phyloP scores from a whole-genome alignment of 2,888 invertebrate species.

The Callyntrura sp. region DNA sequence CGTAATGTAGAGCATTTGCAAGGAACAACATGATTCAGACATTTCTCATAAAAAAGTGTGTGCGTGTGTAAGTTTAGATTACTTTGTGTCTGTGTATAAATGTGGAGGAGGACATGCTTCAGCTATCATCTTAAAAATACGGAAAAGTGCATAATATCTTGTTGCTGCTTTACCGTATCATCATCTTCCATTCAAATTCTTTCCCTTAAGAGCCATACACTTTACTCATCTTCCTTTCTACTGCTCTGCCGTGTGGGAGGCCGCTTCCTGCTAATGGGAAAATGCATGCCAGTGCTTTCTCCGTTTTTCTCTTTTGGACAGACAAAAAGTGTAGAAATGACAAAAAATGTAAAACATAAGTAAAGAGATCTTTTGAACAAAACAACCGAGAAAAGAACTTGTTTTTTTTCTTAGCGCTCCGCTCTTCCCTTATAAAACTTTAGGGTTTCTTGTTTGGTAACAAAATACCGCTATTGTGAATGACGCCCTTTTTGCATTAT shows the following conservation, averaged over 20 bases:
- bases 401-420: neutral
- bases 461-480: slow-evolving; percentile 21
- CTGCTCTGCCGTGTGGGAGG: neutral
- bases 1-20: slow-evolving; percentile 7
- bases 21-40: slow-evolving; percentile 8
- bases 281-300: neutral
- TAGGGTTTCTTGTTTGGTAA: slow-evolving; percentile 26
- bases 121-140: slow-evolving; percentile 24
- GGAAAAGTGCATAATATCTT: slow-evolving; percentile 47
- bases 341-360: slow-evolving; percentile 37
- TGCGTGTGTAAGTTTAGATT: slow-evolving; percentile 35
- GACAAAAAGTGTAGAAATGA: slow-evolving; percentile 19
- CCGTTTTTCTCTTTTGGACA: neutral
- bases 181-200: slow-evolving; percentile 38
- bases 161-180: neutral
- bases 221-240: neutral
- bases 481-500: neutral
- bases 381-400: neutral
- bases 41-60: slow-evolving; percentile 61
- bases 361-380: neutral
- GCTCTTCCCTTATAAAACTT: slow-evolving; percentile 6
- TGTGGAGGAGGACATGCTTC: neutral
- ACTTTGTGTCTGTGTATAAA: neutral
- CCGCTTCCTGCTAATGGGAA: neutral
- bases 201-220: slow-evolving; percentile 60